phyloP scores from a whole-genome alignment of 2,113 vertebrate genomes.

The Chloroceryle aenea region DNA sequence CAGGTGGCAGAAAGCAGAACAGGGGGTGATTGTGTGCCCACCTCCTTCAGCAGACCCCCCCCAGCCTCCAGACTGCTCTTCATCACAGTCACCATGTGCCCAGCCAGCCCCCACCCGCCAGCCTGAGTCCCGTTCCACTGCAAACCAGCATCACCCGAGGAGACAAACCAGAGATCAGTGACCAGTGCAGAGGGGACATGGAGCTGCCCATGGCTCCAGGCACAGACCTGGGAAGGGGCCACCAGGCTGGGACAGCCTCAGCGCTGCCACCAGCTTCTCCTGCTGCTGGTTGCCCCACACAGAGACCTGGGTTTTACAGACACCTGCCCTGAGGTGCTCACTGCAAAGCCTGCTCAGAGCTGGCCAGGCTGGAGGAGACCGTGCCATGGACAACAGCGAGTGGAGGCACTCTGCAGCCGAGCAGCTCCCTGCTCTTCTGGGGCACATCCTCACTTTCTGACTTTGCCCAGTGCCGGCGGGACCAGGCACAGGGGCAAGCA shows the following conservation, averaged over 20 bases:
- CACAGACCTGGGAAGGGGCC: not conserved
- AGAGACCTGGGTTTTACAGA: not conserved
- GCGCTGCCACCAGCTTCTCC: not conserved
- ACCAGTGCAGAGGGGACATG: rapidly evolving
- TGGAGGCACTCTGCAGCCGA: rapidly evolving
- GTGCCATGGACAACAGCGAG: rapidly evolving
- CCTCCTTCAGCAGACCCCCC: no score
- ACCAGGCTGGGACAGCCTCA: not conserved
- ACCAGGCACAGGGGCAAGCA: not conserved
- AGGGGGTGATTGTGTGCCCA: no score
- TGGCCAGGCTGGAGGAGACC: not conserved
- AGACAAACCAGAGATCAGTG: not conserved
- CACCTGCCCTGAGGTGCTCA: no score
- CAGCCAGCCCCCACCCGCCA: rapidly evolving
- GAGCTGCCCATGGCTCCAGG: not conserved
- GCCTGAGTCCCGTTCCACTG: not conserved
- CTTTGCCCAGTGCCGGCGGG: rapidly evolving
- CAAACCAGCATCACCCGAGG: not conserved
- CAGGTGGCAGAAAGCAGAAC: not conserved
- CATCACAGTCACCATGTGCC: no score
- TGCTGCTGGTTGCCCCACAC: no score
- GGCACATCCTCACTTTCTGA: not conserved
- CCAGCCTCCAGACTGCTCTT: not conserved
- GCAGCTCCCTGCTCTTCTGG: rapidly evolving
- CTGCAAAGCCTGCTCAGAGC: not conserved